Evolutionary conservation across 1,140 invertebrate genomes (phyloP).

Genomic region (Euglossa dilemma): DNA sequence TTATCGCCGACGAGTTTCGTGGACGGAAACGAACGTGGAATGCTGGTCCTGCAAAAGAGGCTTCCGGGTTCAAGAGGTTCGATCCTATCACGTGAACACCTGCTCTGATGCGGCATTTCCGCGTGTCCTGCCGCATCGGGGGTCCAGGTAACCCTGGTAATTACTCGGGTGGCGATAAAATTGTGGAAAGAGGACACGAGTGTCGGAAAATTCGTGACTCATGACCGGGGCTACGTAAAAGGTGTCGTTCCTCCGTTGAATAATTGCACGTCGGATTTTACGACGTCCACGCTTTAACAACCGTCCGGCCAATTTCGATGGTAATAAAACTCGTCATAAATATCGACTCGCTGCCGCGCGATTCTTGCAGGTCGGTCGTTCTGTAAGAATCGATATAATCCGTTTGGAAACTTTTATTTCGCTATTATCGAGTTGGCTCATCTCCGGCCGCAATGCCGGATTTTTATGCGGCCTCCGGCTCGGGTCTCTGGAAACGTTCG

Average conservation of each 20-base stretch:
- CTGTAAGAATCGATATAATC: not conserved
- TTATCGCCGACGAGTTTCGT: no score
- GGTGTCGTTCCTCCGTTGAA: not conserved
- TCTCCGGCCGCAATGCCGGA: not conserved
- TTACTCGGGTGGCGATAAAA: not conserved
- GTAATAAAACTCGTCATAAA: slow-evolving; percentile 25
- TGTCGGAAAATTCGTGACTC: not conserved
- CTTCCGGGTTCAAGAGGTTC: no score
- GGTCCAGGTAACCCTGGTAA: not conserved
- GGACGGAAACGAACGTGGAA: no score
- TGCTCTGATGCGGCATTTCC: no score
- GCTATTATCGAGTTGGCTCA: not conserved
- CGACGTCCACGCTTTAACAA: not conserved
- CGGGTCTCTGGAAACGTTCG: slow-evolving; percentile 5
- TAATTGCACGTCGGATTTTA: not conserved
- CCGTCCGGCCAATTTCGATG: not conserved
- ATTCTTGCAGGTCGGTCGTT: not conserved
- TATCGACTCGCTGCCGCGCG: no score
- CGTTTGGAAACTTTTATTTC: slow-evolving; percentile 8
- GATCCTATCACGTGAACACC: no score
- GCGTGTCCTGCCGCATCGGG: not conserved
- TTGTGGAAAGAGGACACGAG: no score
- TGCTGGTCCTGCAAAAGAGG: no score
- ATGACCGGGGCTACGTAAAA: not conserved
- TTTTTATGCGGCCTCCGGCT: slow-evolving; percentile 1